phyloP scores from a whole-genome alignment of 2,113 vertebrate genomes.

The Odobenus rosmarus region DNA sequence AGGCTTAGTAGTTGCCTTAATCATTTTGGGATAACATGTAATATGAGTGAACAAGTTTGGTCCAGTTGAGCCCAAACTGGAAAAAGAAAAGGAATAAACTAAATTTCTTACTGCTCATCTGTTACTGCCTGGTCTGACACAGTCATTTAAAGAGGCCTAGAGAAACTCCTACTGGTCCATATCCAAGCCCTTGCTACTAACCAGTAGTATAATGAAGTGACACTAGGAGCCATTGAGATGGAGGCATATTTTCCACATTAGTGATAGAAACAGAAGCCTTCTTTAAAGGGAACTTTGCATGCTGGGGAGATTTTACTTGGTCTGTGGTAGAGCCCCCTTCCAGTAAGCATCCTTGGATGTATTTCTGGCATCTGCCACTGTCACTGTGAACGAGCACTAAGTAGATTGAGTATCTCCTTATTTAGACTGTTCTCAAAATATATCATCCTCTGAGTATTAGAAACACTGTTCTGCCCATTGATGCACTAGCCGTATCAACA shows the following conservation, averaged over 20 bases:
- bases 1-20: background rate
- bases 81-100: background rate
- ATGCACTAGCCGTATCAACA: background rate
- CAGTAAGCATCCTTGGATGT: background rate
- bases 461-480: background rate
- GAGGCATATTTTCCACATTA: background rate
- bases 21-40: background rate
- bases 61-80: background rate
- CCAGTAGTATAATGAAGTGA: background rate
- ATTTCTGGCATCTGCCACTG: background rate
- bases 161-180: background rate
- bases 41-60: background rate
- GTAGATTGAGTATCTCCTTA: constrained; percentile 8
- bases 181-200: background rate
- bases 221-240: background rate
- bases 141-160: background rate
- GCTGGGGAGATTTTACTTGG: background rate
- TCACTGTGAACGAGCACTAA: background rate
- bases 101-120: background rate
- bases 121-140: background rate
- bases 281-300: background rate
- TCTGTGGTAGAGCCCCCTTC: background rate
- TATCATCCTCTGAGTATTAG: background rate
- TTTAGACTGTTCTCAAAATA: constrained; percentile 6
- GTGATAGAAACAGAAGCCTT: constrained; percentile 24